A percentile compares a stretch with the other conserved stretches of the same genome.
phyloP scores from a whole-genome alignment of 30 jellyfish, hydroid and myxozoan species.

The Rhopilema esculentum region DNA sequence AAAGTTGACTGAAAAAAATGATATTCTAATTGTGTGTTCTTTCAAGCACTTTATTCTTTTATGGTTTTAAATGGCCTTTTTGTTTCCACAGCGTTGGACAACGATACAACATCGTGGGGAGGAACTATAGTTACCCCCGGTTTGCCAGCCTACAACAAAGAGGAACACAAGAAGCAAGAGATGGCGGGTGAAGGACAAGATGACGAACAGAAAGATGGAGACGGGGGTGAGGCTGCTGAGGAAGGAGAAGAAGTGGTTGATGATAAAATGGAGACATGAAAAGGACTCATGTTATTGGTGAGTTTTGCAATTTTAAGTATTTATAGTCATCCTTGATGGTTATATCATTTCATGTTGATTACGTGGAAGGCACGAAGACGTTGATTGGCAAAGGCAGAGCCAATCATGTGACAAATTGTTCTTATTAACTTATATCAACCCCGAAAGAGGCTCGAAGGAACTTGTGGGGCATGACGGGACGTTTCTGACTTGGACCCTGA shows the following conservation, averaged over 20 bases:
- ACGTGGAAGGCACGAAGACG: too few relatives aligned
- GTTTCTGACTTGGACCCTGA: too few relatives aligned
- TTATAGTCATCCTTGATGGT: too few relatives aligned
- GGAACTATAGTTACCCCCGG: slow-evolving; percentile 97
- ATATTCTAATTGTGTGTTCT: too few relatives aligned
- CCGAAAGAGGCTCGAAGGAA: too few relatives aligned
- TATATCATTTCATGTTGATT: too few relatives aligned
- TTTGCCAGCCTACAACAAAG: slow-evolving; percentile 84
- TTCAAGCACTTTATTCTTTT: neutral
- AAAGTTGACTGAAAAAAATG: too few relatives aligned
- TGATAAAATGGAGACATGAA: slow-evolving; percentile 31
- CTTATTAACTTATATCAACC: too few relatives aligned
- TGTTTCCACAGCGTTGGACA: slow-evolving; percentile 62
- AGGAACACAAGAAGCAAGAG: slow-evolving; percentile 78
- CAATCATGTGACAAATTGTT: too few relatives aligned
- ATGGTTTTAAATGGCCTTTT: too few relatives aligned
- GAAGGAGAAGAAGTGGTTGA: slow-evolving; percentile 21
- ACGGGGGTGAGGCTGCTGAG: slow-evolving; percentile 31
- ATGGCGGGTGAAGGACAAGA: slow-evolving; percentile 49
- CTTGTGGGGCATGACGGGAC: too few relatives aligned
- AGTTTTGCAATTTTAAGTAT: neutral
- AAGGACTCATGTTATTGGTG: neutral
- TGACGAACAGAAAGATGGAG: slow-evolving; percentile 35
- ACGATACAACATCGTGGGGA: slow-evolving; percentile 95
- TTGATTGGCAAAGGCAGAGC: too few relatives aligned